Evolutionary conservation across 1,140 invertebrate species (phyloP), one percentile per base, ranked within the genome.

Genomic region (Notospermus geniculatus): DNA sequence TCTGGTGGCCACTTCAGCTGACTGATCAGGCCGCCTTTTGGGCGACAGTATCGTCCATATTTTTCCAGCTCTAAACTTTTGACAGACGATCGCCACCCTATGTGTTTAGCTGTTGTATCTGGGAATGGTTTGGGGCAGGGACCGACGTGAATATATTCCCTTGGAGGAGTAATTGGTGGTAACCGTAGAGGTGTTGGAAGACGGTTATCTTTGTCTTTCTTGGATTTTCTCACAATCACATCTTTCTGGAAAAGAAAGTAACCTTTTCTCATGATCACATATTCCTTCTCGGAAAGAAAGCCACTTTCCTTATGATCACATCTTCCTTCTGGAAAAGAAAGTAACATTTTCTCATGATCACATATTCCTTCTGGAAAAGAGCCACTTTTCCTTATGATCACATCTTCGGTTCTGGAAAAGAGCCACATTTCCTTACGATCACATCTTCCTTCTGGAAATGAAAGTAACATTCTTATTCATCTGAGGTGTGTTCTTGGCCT

Each of bases 1-100:
- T 80, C 78, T 19, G 57, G 53, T 52, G 78, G 78, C 78, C 78
- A 80, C 54, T 79, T 79, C n/a, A 80, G 66, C 54, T 78, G 77
- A 54, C 71, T 71, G 5, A 80, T 65, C 23, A 80, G 66, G 17
- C 71, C 71, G 19, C 78, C 78, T 68, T 75, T 77, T 17, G 72
- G 70, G 53, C 71, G 72, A 7, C 73, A 72, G 59, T 78, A 78
- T 58, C 66, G 68, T 13, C 78, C 78, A 62, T 79, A 79, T 57
- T 71, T 71, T 54, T 80, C 78, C 28, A 80, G 62, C 9, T 65
- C 64, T 19, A 73, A 65, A 4, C 52, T 43, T 29, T 41, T 52
- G 22, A 73, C 61, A 15, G 70, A 64, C 1, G 76, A 78, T 50
- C 78, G 56, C 78, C 78, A 80, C 0, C 78, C 78, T 9, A 78